Base-by-base conservation (phyloP, 2,797 vertebrate genomes). In the Anguilla megastoma region DNA sequence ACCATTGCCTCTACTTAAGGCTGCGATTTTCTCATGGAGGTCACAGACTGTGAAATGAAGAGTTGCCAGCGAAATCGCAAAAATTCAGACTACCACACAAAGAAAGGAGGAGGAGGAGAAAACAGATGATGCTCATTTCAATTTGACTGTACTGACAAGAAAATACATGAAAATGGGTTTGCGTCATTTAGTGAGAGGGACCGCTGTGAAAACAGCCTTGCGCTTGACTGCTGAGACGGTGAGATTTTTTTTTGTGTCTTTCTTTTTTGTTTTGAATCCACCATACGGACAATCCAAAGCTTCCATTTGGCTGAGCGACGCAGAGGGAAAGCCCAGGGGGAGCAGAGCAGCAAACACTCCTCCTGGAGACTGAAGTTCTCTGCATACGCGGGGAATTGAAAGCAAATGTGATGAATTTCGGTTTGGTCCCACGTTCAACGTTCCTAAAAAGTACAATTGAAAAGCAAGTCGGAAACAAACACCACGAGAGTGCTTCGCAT, bases 1-100 rank as follows among this genome's bases (percentile, higher is more conserved):
- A 82, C 79, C 45, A 24, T 79, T 79, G 24, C 45, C 24, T 48
- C 41, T 82, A n/a, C 16, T 82, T 48, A 82, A 82, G 79, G 79
- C 18, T 82, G 21, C 21, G 21, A 50, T 82, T 82, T 50, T 82
- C 41, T 82, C 79, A 50, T 50, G 45, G 45, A 82, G 79, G 79
- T 82, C 79, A 24, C 6, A 50, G 45, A 48, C 79, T 14, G 21
- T 8, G 76, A 45, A 80, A 48, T 80, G 36, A 74, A 74, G 27
- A 74, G 69, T 36, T 76, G 30, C 74, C 36, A 16, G 74, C 36
- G 33, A 76, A 76, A 76, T 36, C 27, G 14, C 27, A 3, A 74
- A 30, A 36, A 69, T 69, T 69, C 30, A 45, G 33, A 36, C 3
- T 41, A 21, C 74, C 16, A 45, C 33, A 41, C 74, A 79, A 79